Conservation (phyloP, 2,797 vertebrate species). For the Sebastes trivittatus region DNA sequence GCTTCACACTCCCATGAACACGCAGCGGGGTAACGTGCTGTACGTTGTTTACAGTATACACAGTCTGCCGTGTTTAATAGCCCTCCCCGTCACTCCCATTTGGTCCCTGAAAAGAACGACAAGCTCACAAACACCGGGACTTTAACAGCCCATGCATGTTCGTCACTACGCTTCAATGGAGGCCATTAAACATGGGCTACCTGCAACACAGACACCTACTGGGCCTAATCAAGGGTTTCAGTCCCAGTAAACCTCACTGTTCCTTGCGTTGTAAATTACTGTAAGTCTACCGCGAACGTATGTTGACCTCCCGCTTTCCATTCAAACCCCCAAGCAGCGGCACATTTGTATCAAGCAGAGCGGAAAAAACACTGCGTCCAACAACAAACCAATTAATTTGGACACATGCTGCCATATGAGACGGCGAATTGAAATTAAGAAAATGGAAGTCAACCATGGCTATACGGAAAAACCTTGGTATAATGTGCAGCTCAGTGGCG, state of each 20-base stretch:
- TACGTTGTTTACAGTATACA: constrained; percentile 64
- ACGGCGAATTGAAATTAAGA: constrained; percentile 40
- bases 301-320: constrained; percentile 41
- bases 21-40: constrained; percentile 60
- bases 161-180: constrained; percentile 47
- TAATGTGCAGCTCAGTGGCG: background rate
- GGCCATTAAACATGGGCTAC: constrained; percentile 50
- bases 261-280: constrained; percentile 52
- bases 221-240: constrained; percentile 69
- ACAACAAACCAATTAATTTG: constrained; percentile 70
- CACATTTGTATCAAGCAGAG: constrained; percentile 55
- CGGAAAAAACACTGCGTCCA: constrained; percentile 25
- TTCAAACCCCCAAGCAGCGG: constrained; percentile 47
- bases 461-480: constrained; percentile 16
- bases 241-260: constrained; percentile 37
- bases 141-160: constrained; percentile 55
- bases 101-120: constrained; percentile 45
- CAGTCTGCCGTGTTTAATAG: constrained; percentile 68
- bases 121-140: constrained; percentile 48
- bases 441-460: constrained; percentile 45
- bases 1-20: constrained; percentile 69
- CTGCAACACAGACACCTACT: constrained; percentile 57
- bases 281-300: constrained; percentile 15
- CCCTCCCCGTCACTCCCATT: constrained; percentile 47
- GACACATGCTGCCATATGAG: constrained; percentile 65